A percentile compares a stretch with the other conserved stretches of the same genome.
These are phyloP conservation scores for Poeciliopsis presidionis DNA, from an alignment of 2,797 vertebrate species.

Conservation along the genomic window DNA sequence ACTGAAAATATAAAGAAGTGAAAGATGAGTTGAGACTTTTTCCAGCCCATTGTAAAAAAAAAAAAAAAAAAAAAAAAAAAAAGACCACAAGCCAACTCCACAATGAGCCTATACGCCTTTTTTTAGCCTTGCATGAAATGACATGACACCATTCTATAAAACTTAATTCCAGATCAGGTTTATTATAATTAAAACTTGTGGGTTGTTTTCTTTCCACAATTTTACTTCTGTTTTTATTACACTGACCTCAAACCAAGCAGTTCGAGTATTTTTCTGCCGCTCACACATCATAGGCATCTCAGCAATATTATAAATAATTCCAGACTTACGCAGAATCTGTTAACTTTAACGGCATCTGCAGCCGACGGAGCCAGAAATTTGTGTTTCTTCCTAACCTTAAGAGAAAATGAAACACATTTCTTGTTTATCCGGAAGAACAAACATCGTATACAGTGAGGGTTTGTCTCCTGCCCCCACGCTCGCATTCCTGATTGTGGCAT, in stretches of 20 bases:
- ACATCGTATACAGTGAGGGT: conserved; percentile 38
- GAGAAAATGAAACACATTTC: conserved; percentile 4
- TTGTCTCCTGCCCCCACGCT: conserved; percentile 44
- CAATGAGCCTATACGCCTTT: not conserved
- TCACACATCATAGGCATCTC: not conserved
- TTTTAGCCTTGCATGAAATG: not conserved
- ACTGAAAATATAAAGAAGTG: not conserved
- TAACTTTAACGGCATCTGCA: not conserved
- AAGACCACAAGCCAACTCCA: not conserved
- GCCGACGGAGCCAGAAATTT: not conserved
- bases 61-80: not conserved
- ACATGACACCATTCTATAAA: not conserved
- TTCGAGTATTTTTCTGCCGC: not conserved
- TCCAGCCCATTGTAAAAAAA: not conserved
- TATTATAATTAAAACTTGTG: not conserved
- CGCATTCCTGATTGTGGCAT: conserved; percentile 56
- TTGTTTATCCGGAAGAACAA: conserved; percentile 12
- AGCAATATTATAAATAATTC: not conserved
- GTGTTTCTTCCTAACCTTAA: conserved; percentile 1
- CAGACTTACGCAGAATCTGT: not conserved
- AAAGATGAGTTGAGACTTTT: not conserved
- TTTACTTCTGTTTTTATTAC: not conserved
- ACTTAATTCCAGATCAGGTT: not conserved
- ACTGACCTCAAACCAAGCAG: not conserved
- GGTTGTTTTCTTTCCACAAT: not conserved